These are phyloP conservation scores for Platycheirus albimanus DNA, from an alignment of 2,888 invertebrate species.

Conservation along the genomic window DNA sequence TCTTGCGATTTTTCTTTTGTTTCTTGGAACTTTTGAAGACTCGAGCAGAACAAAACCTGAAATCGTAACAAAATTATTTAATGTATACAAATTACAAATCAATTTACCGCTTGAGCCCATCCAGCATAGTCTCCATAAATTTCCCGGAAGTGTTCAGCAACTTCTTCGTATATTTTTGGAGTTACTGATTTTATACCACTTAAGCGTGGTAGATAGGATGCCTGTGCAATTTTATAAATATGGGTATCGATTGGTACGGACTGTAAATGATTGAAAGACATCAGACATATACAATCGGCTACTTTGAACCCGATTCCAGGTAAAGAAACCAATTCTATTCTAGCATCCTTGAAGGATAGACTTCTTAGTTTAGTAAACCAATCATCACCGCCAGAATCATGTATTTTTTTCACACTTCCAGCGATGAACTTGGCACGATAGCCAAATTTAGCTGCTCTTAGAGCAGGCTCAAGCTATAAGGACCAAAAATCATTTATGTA, in stretches of 20 bases:
- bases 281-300: slow-evolving; percentile 98
- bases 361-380: slow-evolving; percentile 90
- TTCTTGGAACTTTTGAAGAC: slow-evolving; percentile 88
- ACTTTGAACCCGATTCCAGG: slow-evolving; percentile 98
- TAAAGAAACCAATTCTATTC: slow-evolving; percentile 88
- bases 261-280: slow-evolving; percentile 95
- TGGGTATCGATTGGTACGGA: slow-evolving; percentile 98
- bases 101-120: slow-evolving; percentile 95
- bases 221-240: slow-evolving; percentile 94
- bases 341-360: slow-evolving; percentile 89
- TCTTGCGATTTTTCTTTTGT: neutral
- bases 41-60: slow-evolving; percentile 91
- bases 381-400: slow-evolving; percentile 86
- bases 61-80: slow-evolving; percentile 75
- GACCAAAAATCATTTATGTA: neutral
- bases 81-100: slow-evolving; percentile 20
- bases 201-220: slow-evolving; percentile 91
- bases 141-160: slow-evolving; percentile 90
- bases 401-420: slow-evolving; percentile 88
- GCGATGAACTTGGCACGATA: slow-evolving; percentile 95
- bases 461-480: slow-evolving; percentile 86
- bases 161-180: slow-evolving; percentile 92
- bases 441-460: slow-evolving; percentile 91
- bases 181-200: slow-evolving; percentile 89
- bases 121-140: slow-evolving; percentile 94